phyloP scores from a whole-genome alignment of 2,113 vertebrate species.

The Leptocoma aspasia region DNA sequence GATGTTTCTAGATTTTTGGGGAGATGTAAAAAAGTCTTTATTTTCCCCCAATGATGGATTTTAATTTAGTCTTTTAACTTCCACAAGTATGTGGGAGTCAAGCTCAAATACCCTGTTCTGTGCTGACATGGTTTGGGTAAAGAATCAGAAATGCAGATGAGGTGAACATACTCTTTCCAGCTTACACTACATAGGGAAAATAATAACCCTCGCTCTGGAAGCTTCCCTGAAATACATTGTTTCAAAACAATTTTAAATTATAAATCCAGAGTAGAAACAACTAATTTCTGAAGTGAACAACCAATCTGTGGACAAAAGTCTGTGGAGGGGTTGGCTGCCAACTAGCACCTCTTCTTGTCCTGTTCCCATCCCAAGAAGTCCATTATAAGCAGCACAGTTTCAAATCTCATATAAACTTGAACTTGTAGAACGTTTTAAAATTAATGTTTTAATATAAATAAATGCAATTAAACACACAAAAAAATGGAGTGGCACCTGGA shows the following conservation, averaged over 20 bases:
- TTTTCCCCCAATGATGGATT: constrained; percentile 41
- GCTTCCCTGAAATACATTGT: constrained; percentile 69
- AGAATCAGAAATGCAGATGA: constrained; percentile 54
- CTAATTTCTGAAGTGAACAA: constrained; percentile 22
- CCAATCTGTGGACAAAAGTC: constrained; percentile 22
- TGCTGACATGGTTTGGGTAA: constrained; percentile 67
- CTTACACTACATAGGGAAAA: constrained; percentile 49
- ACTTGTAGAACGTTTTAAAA: constrained; percentile 30
- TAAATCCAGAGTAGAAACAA: constrained; percentile 45
- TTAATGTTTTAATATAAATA: constrained; percentile 71
- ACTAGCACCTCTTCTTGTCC: constrained; percentile 48
- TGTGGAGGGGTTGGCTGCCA: constrained; percentile 39
- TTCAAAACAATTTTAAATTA: constrained; percentile 60
- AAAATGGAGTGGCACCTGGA: constrained; percentile 73
- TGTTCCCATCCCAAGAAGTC: constrained; percentile 18
- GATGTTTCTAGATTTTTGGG: constrained; percentile 61
- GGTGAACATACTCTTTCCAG: constrained; percentile 51
- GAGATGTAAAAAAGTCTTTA: constrained; percentile 58
- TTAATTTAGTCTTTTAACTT: constrained; percentile 66
- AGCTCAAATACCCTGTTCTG: constrained; percentile 74
- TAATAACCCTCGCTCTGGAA: constrained; percentile 52
- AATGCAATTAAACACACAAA: constrained; percentile 60
- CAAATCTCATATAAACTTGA: background rate
- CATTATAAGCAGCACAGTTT: constrained; percentile 52
- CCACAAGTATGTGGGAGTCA: constrained; percentile 58